Percentiles rank a stretch among this genome's conserved stretches.
Conservation (phyloP, 2,113 vertebrate genomes). For the Alaudala cheleensis region DNA sequence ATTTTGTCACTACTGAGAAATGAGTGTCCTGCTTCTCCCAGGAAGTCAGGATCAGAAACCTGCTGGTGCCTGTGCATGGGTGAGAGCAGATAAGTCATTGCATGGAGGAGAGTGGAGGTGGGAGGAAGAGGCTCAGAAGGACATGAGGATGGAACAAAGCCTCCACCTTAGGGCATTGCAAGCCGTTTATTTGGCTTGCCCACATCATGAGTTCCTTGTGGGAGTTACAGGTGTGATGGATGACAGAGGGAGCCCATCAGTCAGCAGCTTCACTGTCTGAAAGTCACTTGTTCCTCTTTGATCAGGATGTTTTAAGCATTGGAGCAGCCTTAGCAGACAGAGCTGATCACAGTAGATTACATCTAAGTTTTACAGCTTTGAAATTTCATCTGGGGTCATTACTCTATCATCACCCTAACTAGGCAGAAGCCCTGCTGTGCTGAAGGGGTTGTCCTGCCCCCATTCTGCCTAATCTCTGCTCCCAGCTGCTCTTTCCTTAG, state of each 20-base stretch:
- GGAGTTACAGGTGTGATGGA: background rate
- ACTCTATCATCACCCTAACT: background rate
- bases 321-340: background rate
- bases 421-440: background rate
- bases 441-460: background rate
- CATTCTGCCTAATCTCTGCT: background rate
- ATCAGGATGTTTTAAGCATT: background rate
- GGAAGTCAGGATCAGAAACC: background rate
- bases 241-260: background rate
- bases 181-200: background rate
- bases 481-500: background rate
- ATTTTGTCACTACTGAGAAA: background rate
- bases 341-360: background rate
- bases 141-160: background rate
- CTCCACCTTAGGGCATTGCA: background rate
- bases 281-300: background rate
- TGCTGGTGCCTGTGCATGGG: background rate
- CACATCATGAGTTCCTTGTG: background rate
- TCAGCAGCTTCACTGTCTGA: background rate
- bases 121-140: background rate
- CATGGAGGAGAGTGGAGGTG: rapidly evolving
- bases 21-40: background rate
- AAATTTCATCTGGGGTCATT: background rate
- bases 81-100: background rate
- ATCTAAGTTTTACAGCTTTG: background rate